Conservation (phyloP, 2,113 vertebrate species). For the Acinonyx jubatus region DNA sequence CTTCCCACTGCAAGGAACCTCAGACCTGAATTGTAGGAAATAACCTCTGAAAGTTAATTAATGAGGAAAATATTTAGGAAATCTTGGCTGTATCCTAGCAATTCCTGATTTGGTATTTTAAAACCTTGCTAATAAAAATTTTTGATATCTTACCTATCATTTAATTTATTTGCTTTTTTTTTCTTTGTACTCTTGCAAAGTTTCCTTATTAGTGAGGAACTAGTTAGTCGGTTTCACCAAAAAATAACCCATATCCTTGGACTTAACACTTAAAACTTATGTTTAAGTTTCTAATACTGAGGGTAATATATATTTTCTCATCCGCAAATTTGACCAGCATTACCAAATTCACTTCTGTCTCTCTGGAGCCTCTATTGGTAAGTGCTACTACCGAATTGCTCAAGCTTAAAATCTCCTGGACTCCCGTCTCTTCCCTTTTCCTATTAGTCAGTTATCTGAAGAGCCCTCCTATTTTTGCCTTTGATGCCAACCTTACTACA, state of each 20-base stretch:
- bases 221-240: conserved; percentile 16
- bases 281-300: not conserved
- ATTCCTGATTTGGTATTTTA: conserved; percentile 2
- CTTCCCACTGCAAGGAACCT: not conserved
- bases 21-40: not conserved
- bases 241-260: not conserved
- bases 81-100: not conserved
- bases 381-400: not conserved
- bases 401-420: not conserved
- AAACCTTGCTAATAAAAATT: conserved; percentile 30
- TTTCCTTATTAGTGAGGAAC: conserved; percentile 16
- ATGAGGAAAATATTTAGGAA: not conserved
- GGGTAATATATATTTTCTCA: conserved; percentile 4
- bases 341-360: not conserved
- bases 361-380: not conserved
- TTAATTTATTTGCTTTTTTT: not conserved
- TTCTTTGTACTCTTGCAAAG: not conserved
- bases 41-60: not conserved
- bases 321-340: not conserved
- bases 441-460: not conserved
- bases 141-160: not conserved
- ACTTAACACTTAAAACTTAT: not conserved
- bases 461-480: not conserved
- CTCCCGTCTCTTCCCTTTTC: not conserved
- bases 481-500: not conserved